Percentiles rank a stretch among this genome's conserved stretches.
Conservation (phyloP, 2,113 vertebrate genomes). For the Laticauda colubrina region DNA sequence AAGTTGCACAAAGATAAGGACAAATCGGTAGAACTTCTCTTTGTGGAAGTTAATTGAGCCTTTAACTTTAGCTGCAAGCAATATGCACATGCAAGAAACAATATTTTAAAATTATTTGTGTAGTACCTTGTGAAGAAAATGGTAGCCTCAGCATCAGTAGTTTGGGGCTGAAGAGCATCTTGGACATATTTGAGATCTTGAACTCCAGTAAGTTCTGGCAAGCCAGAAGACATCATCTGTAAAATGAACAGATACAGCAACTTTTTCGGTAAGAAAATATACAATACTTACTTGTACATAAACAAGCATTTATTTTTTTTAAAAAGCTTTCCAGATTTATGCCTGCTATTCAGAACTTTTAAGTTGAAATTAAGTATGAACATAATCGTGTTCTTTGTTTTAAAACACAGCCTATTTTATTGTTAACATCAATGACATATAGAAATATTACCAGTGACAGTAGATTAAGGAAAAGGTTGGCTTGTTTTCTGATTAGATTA, state of each 20-base stretch:
- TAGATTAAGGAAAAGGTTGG: constrained; percentile 93
- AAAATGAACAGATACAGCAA: constrained; percentile 28
- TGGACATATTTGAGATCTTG: constrained; percentile 96
- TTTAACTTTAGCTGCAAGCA: not conserved
- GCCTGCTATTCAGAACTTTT: not conserved
- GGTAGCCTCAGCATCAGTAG: constrained; percentile 94
- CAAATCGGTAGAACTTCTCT: not conserved
- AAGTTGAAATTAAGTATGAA: not conserved
- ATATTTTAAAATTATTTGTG: constrained; percentile 1
- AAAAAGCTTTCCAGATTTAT: not conserved
- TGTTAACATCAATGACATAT: not conserved
- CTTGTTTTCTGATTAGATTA: constrained; percentile 94
- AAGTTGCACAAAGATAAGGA: not conserved
- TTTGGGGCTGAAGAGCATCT: constrained; percentile 93
- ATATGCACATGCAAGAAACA: not conserved
- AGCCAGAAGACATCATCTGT: constrained; percentile 94
- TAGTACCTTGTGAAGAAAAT: constrained; percentile 95
- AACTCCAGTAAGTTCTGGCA: constrained; percentile 87
- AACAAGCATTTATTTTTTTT: not conserved
- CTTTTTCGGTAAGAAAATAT: not conserved
- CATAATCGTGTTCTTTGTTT: not conserved
- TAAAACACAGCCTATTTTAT: not conserved
- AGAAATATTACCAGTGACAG: constrained; percentile 84
- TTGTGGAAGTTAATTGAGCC: not conserved
- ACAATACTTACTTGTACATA: not conserved